Evolutionary conservation across 1,140 invertebrate species (phyloP).

Genomic region (Drosophila sturtevanti): DNA sequence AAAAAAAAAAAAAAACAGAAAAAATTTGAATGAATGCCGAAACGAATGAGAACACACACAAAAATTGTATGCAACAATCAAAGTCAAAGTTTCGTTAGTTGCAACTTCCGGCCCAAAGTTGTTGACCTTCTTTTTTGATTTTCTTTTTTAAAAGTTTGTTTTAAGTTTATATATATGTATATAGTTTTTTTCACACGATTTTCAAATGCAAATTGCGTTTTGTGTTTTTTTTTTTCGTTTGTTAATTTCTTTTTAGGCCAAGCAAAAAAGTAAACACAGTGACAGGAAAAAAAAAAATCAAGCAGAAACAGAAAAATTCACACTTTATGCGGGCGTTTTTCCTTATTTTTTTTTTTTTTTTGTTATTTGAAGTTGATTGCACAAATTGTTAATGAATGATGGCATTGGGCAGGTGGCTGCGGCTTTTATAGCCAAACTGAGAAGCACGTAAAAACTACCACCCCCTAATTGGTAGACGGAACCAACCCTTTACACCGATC

Average conservation of each 20-base stretch:
- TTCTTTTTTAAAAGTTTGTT: conserved; percentile 17
- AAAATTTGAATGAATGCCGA: conserved; percentile 22
- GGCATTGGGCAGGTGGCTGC: conserved; percentile 61
- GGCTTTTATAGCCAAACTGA: conserved; percentile 58
- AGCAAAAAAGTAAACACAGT: conserved; percentile 9
- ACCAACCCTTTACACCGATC: conserved; percentile 30
- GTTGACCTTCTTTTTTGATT: conserved; percentile 50
- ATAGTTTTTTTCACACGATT: conserved; percentile 66
- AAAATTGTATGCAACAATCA: conserved; percentile 32
- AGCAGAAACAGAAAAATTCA: conserved; percentile 39
- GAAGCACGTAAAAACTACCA: conserved; percentile 3
- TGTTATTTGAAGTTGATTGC: conserved; percentile 50
- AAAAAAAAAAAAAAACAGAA: too few relatives aligned
- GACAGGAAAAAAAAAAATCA: conserved; percentile 9
- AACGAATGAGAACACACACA: conserved; percentile 25
- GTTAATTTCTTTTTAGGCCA: conserved; percentile 35
- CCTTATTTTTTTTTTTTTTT: background rate
- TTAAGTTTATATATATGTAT: too few relatives aligned
- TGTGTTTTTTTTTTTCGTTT: conserved; percentile 28
- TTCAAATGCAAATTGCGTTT: conserved; percentile 70
- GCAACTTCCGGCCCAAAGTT: conserved; percentile 54
- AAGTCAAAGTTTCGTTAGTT: conserved; percentile 50
- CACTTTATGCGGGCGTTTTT: conserved; percentile 66
- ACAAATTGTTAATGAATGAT: conserved; percentile 60
- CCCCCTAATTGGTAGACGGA: conserved; percentile 6